Percentiles rank a stretch among this genome's conserved stretches.
Evolutionary conservation across 1,140 invertebrate species (phyloP).

Genomic region (Paraescarpia echinospica): DNA sequence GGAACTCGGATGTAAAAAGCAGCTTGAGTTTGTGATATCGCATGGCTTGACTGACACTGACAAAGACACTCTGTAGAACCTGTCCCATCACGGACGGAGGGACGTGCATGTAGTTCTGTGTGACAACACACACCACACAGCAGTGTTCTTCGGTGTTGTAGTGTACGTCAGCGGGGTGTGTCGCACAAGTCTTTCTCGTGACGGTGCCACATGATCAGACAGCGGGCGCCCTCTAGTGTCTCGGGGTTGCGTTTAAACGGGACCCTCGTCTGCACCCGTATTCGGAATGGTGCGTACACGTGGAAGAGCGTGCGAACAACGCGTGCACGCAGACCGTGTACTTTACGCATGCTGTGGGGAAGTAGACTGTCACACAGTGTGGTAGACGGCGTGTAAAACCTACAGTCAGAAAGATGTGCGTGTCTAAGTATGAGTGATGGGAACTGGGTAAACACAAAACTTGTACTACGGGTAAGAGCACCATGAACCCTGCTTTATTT

Average conservation of each 20-base stretch:
- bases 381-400: conserved; percentile 52
- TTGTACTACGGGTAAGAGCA: neutral
- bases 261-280: conserved; percentile 42
- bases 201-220: conserved; percentile 66
- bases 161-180: conserved; percentile 48
- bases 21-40: conserved; percentile 66
- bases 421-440: neutral
- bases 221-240: conserved; percentile 57
- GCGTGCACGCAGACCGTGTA: conserved; percentile 63
- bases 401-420: conserved; percentile 29
- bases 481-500: neutral
- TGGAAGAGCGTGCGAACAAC: conserved; percentile 67
- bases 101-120: conserved; percentile 20
- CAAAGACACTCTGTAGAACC: conserved; percentile 64
- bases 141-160: conserved; percentile 67
- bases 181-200: conserved; percentile 58
- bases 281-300: conserved; percentile 62
- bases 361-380: conserved; percentile 62
- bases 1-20: conserved; percentile 58
- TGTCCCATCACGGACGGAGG: conserved; percentile 68
- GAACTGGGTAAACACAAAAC: neutral
- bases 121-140: conserved; percentile 64
- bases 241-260: conserved; percentile 60
- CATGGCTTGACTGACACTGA: conserved; percentile 66
- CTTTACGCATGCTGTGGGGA: conserved; percentile 62